phyloP scores from a whole-genome alignment of 2,797 vertebrate species.

The Propithecus deckenii region DNA sequence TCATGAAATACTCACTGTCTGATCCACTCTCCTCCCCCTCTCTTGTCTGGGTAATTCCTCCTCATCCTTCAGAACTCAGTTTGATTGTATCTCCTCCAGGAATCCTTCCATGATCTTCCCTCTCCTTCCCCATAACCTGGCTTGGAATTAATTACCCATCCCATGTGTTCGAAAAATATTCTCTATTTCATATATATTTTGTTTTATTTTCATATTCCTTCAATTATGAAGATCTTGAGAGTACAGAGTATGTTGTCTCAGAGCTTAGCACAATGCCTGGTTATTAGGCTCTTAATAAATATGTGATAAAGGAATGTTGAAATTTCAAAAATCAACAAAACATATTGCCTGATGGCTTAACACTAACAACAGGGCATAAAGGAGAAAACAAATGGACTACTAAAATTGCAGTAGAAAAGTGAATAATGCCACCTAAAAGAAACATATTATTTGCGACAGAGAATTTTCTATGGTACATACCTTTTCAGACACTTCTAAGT shows the following conservation, averaged over 20 bases:
- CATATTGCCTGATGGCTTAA: neutral
- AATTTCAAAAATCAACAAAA: neutral
- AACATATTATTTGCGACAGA: neutral
- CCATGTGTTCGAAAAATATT: neutral
- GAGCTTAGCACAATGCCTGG: neutral
- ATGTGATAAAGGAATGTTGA: neutral
- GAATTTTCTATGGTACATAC: constrained; percentile 69
- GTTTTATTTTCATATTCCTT: neutral
- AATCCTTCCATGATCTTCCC: neutral
- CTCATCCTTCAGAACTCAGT: neutral
- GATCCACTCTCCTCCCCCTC: neutral
- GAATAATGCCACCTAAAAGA: neutral
- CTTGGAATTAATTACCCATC: neutral
- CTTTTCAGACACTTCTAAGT: constrained; percentile 83
- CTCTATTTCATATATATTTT: neutral
- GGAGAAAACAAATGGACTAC: neutral
- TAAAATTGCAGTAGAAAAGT: constrained; percentile 14
- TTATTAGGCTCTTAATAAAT: neutral
- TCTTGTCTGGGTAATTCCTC: neutral
- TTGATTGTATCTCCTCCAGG: neutral
- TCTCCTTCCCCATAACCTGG: neutral
- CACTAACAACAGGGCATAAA: neutral
- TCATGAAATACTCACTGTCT: neutral
- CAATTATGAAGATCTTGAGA: neutral
- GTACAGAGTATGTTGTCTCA: neutral